Percentiles rank a stretch among this genome's conserved stretches.
These are phyloP conservation scores for Pseudochirops corinnae DNA, from an alignment of 2,797 vertebrate species.

Conservation along the genomic window DNA sequence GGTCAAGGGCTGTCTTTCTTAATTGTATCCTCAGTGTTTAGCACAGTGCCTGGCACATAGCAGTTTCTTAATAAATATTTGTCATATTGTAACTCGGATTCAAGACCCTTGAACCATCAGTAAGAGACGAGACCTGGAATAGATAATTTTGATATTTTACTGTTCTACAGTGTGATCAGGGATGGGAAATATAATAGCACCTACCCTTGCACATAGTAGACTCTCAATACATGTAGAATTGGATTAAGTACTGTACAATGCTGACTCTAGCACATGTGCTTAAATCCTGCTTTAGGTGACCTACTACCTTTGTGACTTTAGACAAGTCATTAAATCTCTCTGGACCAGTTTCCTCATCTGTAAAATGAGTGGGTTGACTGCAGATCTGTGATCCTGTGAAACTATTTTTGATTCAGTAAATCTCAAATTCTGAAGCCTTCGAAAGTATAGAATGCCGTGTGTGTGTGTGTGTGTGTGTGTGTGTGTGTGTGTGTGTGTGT, in stretches of 20 bases:
- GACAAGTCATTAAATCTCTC: no score
- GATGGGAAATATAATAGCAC: neutral
- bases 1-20: neutral
- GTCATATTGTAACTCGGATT: neutral
- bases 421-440: neutral
- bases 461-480: fast-evolving
- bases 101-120: neutral
- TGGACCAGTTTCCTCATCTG: neutral
- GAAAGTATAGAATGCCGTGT: neutral
- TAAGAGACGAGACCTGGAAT: neutral
- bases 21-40: neutral
- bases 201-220: neutral
- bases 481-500: fast-evolving
- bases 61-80: neutral
- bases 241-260: neutral
- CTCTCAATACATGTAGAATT: neutral
- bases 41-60: neutral
- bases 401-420: neutral
- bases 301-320: neutral
- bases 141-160: neutral
- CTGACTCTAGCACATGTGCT: neutral
- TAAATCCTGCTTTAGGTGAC: neutral
- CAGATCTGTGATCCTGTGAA: neutral
- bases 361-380: neutral
- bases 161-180: neutral